phyloP scores from a whole-genome alignment of 2,888 invertebrate species.

The Deilephila elpenor region DNA sequence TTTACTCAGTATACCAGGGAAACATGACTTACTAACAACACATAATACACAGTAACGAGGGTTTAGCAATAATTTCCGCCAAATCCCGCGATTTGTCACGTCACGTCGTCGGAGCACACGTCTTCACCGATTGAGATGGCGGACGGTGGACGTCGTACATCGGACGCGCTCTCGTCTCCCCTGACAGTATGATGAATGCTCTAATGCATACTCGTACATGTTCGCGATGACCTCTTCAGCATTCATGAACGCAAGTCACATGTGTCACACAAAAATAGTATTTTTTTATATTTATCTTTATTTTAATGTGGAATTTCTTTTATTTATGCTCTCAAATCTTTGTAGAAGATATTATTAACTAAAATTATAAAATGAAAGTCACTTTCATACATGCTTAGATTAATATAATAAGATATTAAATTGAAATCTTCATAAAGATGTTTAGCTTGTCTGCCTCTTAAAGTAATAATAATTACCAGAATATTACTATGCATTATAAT shows the following conservation, averaged over 20 bases:
- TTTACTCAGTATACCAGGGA: neutral
- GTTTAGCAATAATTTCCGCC: constrained; percentile 1
- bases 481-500: neutral
- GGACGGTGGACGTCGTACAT: neutral
- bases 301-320: neutral
- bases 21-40: neutral
- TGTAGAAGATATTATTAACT: neutral
- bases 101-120: neutral
- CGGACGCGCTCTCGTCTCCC: neutral
- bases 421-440: neutral
- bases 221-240: neutral
- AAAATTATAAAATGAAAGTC: no score
- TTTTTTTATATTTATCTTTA: no score
- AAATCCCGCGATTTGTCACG: constrained; percentile 9
- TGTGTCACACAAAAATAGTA: neutral
- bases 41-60: neutral
- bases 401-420: neutral
- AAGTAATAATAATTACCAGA: neutral
- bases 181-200: constrained; percentile 21
- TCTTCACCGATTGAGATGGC: neutral
- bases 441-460: neutral
- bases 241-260: neutral
- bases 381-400: neutral
- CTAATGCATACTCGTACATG: neutral
- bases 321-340: neutral